Evolutionary conservation across 2,797 vertebrate genomes (phyloP), one percentile per base, ranked within the genome.

Genomic region (Saxicola maurus): DNA sequence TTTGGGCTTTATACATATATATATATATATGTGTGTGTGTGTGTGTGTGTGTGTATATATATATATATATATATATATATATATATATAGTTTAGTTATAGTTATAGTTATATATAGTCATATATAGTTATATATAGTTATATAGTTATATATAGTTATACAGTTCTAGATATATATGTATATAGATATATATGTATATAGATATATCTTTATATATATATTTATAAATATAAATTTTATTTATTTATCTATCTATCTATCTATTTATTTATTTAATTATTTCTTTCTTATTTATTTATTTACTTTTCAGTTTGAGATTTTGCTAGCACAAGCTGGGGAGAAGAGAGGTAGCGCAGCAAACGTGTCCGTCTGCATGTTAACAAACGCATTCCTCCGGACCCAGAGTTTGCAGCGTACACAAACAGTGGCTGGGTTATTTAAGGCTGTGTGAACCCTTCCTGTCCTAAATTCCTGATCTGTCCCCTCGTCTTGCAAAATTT

Each of bases 331-430:
- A 13, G 2, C 6, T 13, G 9, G 23, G 18, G 30, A 19, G 42
- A 15, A 56, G 66, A n/a, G 33, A 30, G 38, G 24, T 9, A 10
- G 3, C 8, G 0, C 3, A 25, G 45, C n/a, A 2, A 48, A 2
- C 5, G 17, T 2, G 11, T 1, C 15, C 1, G 0, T 17, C 33
- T 38, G 1, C 11, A 2, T 30, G 13, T 45, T 35, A 14, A 10
- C 28, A 11, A 35, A n/a, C 8, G 0, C 6, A 0, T 28, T 45
- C 13, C 24, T 43, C 28, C 49, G 7, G 38, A 46, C 11, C 37
- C 23, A 3, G 19, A 31, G 25, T 3, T 1, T 4, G 1, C 5
- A 4, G 35, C 3, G 0, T 3, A 25, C 37, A 2, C 6, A 6
- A 20, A 0, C 4, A 30, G 57, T 1, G 11, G 2, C 16, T 19